Evolutionary conservation across 1,140 invertebrate species (phyloP), one percentile per base, ranked within the genome.

Genomic region (Caenorhabditis latens): DNA sequence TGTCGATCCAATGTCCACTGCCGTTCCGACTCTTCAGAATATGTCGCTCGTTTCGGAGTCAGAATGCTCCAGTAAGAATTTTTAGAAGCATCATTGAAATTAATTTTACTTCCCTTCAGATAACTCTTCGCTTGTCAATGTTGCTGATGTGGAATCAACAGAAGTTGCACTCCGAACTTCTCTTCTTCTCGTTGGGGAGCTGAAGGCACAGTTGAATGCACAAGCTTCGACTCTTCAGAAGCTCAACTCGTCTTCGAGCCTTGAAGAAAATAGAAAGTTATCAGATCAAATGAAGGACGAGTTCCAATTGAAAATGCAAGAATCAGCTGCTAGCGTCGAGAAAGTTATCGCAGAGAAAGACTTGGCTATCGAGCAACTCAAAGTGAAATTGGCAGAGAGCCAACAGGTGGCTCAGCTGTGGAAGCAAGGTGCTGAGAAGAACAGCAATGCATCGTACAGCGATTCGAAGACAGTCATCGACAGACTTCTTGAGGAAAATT

Each of bases 391-490:
- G 46, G 71, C 71, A 24, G 46, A 79, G 46, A 79, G 71, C 71
- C 71, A 79, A 53, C 71, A 79, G 46, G 71, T 79, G 9, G 71
- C 71, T 16, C 46, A 79, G n/a, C 24, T 79, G 71, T 79, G 71
- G 71, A 79, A 79, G 46, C 71, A 79, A n/a, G 46, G 46, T 21
- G 71, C 71, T 24, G 71, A 79, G 46, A 79, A 79, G 40, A 79
- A 79, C 46, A 79, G 71, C 46, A 24, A 21, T 46, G 67, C 67
- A 11, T 50, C 43, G 46, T 50, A 50, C n/a, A 50, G 71, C 24
- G 71, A 79, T 50, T 79, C 71, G 46, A 79, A 79, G 71, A 79
- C 71, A 46, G 13, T n/a, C 11, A 24, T 79, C 11, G 71, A 79
- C 14, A 79, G 71, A 79, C 71, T 79, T 50, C n/a, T 50, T 2